Conservation (phyloP, 2,888 invertebrate species). For the Osedax fenrisi region DNA sequence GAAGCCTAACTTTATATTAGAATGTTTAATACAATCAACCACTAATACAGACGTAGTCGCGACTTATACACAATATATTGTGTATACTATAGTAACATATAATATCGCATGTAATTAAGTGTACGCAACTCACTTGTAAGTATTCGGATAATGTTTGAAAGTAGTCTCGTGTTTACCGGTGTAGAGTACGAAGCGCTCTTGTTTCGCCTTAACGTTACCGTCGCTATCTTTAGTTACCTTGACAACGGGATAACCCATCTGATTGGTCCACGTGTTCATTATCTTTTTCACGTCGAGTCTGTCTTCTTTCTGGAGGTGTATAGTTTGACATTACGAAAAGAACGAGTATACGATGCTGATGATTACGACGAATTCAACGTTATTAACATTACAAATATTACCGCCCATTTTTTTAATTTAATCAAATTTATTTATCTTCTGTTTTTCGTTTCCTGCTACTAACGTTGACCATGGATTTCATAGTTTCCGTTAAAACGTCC, state of each 20-base stretch:
- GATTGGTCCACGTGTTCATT: constrained; percentile 78
- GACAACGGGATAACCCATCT: constrained; percentile 71
- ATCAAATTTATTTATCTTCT: too few species aligned
- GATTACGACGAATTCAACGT: too few species aligned
- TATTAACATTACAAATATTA: too few species aligned
- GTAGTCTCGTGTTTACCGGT: neutral
- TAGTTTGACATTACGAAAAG: too few species aligned
- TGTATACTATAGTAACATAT: too few species aligned
- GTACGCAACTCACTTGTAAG: neutral
- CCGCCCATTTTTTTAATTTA: too few species aligned
- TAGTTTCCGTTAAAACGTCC: constrained; percentile 57
- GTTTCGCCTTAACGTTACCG: constrained; percentile 56
- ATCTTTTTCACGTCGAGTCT: constrained; percentile 53
- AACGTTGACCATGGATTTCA: neutral
- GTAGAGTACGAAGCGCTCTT: constrained; percentile 62
- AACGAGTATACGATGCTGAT: neutral
- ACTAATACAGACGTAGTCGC: too few species aligned
- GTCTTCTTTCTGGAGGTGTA: neutral
- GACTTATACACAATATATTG: too few species aligned
- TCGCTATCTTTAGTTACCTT: constrained; percentile 55
- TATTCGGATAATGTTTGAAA: neutral
- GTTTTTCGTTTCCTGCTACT: too few species aligned
- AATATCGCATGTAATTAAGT: too few species aligned
- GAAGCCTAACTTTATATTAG: too few species aligned
- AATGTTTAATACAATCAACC: too few species aligned